Conservation (phyloP, 2,888 invertebrate genomes). For the Sclerodermus sp. region DNA sequence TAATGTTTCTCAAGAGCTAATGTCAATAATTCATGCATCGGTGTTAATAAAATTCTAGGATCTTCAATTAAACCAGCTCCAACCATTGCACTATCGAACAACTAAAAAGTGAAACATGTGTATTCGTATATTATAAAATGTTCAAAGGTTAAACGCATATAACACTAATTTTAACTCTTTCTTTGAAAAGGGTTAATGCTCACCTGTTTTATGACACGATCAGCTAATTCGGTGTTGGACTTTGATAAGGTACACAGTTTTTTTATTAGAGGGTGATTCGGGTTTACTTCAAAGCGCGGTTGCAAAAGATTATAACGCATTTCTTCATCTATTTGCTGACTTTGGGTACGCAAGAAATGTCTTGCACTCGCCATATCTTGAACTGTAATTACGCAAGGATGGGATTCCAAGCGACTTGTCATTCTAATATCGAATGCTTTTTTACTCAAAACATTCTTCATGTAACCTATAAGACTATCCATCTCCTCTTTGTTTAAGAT, state of each 20-base stretch:
- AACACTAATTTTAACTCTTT: too few relatives aligned
- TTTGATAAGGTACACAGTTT: conserved; percentile 77
- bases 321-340: conserved; percentile 79
- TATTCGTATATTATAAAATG: conserved; percentile 12
- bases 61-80: conserved; percentile 93
- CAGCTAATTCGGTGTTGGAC: conserved; percentile 78
- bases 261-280: conserved; percentile 87
- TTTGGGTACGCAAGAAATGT: conserved; percentile 90
- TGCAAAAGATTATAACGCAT: conserved; percentile 83
- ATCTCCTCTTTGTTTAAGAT: conserved; percentile 75
- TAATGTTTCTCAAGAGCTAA: conserved; percentile 73
- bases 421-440: conserved; percentile 83
- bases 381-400: conserved; percentile 94
- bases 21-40: conserved; percentile 84
- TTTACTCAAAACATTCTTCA: conserved; percentile 74
- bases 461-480: conserved; percentile 76
- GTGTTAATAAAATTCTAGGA: conserved; percentile 79
- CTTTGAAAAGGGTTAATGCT: too few relatives aligned
- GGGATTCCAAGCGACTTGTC: conserved; percentile 80
- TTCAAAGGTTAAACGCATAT: neutral
- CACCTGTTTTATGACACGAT: conserved; percentile 82
- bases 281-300: conserved; percentile 92
- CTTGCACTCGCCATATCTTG: conserved; percentile 96
- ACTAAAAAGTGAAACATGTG: too few relatives aligned
- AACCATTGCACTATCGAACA: conserved; percentile 94